phyloP scores from a whole-genome alignment of 1,140 invertebrate species.

The Eriosoma lanigerum region DNA sequence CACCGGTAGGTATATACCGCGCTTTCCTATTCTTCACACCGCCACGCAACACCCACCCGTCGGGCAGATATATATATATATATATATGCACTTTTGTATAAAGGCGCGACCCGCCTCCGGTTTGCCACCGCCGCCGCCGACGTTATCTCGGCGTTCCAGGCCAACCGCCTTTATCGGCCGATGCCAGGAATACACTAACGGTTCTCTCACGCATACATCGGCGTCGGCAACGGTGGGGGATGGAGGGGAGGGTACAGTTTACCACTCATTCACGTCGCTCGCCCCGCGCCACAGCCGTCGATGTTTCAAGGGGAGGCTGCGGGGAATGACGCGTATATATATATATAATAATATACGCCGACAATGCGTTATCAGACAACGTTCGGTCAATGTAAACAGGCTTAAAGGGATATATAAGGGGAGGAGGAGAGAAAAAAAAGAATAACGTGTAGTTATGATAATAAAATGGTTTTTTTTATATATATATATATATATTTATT shows the following conservation, averaged over 20 bases:
- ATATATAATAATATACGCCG: neutral
- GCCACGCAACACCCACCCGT: too few species aligned
- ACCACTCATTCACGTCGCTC: neutral
- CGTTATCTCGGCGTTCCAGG: slow-evolving; percentile 50
- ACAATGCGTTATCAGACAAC: slow-evolving; percentile 21
- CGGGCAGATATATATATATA: neutral
- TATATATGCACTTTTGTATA: slow-evolving; percentile 1
- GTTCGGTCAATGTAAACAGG: slow-evolving; percentile 43
- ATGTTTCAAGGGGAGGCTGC: neutral
- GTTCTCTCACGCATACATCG: neutral
- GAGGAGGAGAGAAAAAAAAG: neutral
- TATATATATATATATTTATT: too few species aligned
- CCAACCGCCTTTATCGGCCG: slow-evolving; percentile 50
- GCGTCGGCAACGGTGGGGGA: too few species aligned
- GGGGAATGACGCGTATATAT: neutral
- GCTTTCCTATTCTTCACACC: too few species aligned
- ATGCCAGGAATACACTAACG: slow-evolving; percentile 38
- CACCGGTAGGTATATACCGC: neutral
- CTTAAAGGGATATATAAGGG: slow-evolving; percentile 14
- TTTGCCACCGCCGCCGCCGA: slow-evolving; percentile 2
- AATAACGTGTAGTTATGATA: slow-evolving; percentile 18
- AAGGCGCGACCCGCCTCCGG: slow-evolving; percentile 34
- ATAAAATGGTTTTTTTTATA: slow-evolving; percentile 22
- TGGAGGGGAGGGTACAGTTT: neutral
- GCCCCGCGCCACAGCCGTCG: neutral